Evolutionary conservation across 2,113 vertebrate genomes (phyloP), one percentile per base, ranked within the genome.

Genomic region (Tor tambroides): DNA sequence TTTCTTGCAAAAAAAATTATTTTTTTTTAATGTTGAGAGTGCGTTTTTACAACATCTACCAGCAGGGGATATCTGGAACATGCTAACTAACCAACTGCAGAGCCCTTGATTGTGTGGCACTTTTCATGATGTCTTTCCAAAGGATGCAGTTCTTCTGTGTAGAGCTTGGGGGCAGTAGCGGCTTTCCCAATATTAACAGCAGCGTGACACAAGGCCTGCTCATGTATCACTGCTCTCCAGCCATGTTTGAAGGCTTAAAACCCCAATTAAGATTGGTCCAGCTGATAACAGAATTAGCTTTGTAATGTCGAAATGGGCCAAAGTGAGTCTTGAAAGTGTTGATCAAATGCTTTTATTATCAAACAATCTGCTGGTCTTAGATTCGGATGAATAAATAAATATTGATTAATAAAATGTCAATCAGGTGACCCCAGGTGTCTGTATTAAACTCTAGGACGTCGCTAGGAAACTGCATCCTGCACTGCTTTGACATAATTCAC

Each of bases 201-300:
- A 71, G 7, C 8, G 61, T 2, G 7, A 41, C 43, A 12, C 17
- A 26, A 84, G 38, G 43, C 30, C 65, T 17, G n/a, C 65, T 38
- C 38, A 71, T 46, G 38, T 84, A 74, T 76, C 80, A 38, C 51
- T 88, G 91, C 89, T 92, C 89, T 82, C 67, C 19, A 90, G 89
- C 72, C 30, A 54, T 80, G 61, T 90, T 80, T 88, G 85, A 88
- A 86, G 74, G 80, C 82, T 89, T 89, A 78, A 88, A 90, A 76
- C 88, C 61, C 88, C 93, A 94, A 95, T 94, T 93, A 93, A 93
- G 93, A 95, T 94, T 88, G 87, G 92, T 93, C 89, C 84, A 49
- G 51, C 46, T 91, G 93, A 94, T 95, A 94, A 92, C 72, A 85
- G 88, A 92, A 94, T 93, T 93, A 93, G 92, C 93, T 91, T 91